Evolutionary conservation across 2,113 vertebrate genomes (phyloP).

Genomic region (Picathartes gymnocephalus): DNA sequence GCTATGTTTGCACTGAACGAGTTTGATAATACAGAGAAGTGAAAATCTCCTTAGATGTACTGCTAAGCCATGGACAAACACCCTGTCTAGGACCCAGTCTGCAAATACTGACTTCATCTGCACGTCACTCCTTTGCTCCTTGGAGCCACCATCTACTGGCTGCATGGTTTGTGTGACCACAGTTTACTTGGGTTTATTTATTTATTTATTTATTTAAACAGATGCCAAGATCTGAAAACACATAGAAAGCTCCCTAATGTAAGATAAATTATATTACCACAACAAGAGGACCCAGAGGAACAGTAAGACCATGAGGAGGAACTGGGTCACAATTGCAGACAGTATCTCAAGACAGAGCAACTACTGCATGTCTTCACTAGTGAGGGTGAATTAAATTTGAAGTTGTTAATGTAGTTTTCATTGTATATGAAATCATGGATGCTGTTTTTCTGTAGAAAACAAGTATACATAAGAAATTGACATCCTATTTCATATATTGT

Average conservation of each 20-base stretch:
- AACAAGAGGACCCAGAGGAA: background rate
- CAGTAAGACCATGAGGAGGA: background rate
- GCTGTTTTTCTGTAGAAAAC: background rate
- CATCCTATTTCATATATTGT: background rate
- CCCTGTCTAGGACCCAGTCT: background rate
- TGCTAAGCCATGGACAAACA: background rate
- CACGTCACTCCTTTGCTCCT: background rate
- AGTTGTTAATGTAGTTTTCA: background rate
- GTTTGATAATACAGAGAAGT: accelerated
- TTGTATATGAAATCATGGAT: background rate
- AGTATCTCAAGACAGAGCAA: background rate
- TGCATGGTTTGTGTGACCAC: background rate
- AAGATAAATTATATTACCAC: background rate
- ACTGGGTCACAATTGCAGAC: background rate
- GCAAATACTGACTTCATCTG: background rate
- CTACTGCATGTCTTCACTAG: background rate
- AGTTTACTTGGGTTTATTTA: background rate
- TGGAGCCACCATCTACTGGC: background rate
- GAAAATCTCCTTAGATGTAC: background rate
- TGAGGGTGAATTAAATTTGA: background rate
- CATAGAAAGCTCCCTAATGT: background rate
- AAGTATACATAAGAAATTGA: background rate
- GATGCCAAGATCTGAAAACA: background rate
- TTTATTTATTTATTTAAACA: background rate
- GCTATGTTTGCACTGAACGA: background rate